Conservation (phyloP, 2,113 vertebrate species). For the Macheiramphus alcinus region DNA sequence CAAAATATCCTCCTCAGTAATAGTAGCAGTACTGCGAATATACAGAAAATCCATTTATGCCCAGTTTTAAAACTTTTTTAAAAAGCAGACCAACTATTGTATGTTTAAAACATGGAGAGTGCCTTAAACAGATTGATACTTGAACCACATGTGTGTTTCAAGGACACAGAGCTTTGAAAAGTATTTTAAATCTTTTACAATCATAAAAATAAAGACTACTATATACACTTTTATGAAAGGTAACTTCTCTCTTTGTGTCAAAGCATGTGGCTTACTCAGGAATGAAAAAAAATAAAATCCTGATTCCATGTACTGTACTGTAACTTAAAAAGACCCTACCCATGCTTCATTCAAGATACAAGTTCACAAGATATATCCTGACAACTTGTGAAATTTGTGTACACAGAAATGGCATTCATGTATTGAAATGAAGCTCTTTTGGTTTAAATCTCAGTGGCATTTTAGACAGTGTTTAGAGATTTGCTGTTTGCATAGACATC, state of each 20-base stretch:
- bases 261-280: neutral
- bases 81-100: neutral
- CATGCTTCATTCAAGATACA: neutral
- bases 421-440: neutral
- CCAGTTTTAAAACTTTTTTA: neutral
- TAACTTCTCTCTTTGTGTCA: neutral
- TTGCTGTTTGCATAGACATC: neutral
- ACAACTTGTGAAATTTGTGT: neutral
- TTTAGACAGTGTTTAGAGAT: neutral
- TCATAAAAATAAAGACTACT: neutral
- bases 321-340: neutral
- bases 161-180: neutral
- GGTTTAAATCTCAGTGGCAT: neutral
- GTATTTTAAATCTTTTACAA: neutral
- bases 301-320: neutral
- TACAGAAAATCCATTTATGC: neutral
- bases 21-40: neutral
- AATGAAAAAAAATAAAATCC: neutral
- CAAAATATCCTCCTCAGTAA: neutral
- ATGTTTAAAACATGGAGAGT: neutral
- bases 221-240: neutral
- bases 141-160: neutral
- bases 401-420: neutral
- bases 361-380: neutral
- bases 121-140: neutral